phyloP scores from a whole-genome alignment of 2,888 invertebrate species.

The Caenorhabditis sp. region DNA sequence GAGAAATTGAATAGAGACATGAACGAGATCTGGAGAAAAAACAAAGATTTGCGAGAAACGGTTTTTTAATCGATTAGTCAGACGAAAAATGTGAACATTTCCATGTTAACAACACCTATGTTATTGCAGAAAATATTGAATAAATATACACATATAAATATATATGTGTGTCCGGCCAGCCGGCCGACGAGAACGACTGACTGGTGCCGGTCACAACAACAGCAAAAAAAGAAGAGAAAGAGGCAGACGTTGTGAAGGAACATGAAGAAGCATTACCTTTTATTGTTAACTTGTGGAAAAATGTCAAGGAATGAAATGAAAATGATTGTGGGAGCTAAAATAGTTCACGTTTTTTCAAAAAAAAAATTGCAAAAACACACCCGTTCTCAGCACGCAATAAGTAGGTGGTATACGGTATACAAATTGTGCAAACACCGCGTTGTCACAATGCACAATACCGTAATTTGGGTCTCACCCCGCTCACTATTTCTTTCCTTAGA shows the following conservation, averaged over 20 bases:
- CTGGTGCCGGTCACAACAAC: conserved; percentile 4
- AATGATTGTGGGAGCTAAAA: no score
- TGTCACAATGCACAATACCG: no score
- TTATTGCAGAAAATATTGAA: background rate
- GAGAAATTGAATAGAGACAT: background rate
- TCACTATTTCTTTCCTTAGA: no score
- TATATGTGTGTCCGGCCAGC: background rate
- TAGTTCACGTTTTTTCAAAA: background rate
- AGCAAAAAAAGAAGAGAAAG: background rate
- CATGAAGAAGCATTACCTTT: background rate
- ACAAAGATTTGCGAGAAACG: background rate
- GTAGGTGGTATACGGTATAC: no score
- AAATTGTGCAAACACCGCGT: no score
- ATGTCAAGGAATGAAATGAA: no score
- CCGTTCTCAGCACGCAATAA: no score
- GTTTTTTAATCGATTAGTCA: background rate
- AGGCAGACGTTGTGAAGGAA: background rate
- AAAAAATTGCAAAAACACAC: conserved; percentile 1
- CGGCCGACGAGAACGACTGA: background rate
- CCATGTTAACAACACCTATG: background rate
- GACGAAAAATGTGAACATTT: no score
- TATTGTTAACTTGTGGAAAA: background rate
- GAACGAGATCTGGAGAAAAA: background rate
- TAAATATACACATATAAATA: background rate
- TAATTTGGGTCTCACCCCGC: no score